A percentile compares a stretch with the other conserved stretches of the same genome.
Evolutionary conservation across 2,888 invertebrate genomes (phyloP).

Genomic region (Drosophila formosana): DNA sequence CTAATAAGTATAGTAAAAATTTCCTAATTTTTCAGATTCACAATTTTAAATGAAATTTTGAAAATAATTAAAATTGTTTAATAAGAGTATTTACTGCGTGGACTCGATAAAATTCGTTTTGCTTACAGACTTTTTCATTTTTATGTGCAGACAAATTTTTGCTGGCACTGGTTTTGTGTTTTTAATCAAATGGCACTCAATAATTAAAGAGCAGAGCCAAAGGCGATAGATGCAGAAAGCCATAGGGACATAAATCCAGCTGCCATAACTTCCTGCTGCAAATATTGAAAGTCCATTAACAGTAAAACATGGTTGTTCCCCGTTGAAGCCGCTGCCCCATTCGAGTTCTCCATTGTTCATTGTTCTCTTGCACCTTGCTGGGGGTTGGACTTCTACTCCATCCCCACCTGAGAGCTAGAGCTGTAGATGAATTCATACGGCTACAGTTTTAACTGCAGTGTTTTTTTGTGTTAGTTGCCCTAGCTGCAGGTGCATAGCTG

Average conservation of each 20-base stretch:
- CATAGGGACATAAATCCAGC: constrained; percentile 68
- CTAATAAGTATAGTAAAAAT: no score
- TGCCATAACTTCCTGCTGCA: constrained; percentile 76
- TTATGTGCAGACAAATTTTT: constrained; percentile 57
- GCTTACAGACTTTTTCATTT: constrained; percentile 44
- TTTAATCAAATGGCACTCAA: constrained; percentile 67
- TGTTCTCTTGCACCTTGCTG: constrained; percentile 18
- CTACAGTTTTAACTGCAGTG: constrained; percentile 16
- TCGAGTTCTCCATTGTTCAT: constrained; percentile 10
- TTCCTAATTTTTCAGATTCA: no score
- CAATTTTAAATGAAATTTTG: no score
- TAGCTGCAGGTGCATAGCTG: constrained; percentile 44
- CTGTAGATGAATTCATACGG: not conserved
- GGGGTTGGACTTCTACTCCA: not conserved
- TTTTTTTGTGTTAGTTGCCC: constrained; percentile 17
- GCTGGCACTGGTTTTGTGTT: constrained; percentile 45
- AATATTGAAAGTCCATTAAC: constrained; percentile 80
- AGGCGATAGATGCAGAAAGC: constrained; percentile 40
- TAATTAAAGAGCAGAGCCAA: constrained; percentile 61
- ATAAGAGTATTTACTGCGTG: constrained; percentile 7
- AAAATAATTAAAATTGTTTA: no score
- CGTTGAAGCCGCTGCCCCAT: constrained; percentile 9
- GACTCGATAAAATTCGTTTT: not conserved
- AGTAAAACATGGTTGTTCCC: constrained; percentile 66
- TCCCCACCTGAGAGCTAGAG: not conserved